These are phyloP conservation scores for Eretmochelys imbricata DNA, from an alignment of 2,113 vertebrate species.

Conservation along the genomic window DNA sequence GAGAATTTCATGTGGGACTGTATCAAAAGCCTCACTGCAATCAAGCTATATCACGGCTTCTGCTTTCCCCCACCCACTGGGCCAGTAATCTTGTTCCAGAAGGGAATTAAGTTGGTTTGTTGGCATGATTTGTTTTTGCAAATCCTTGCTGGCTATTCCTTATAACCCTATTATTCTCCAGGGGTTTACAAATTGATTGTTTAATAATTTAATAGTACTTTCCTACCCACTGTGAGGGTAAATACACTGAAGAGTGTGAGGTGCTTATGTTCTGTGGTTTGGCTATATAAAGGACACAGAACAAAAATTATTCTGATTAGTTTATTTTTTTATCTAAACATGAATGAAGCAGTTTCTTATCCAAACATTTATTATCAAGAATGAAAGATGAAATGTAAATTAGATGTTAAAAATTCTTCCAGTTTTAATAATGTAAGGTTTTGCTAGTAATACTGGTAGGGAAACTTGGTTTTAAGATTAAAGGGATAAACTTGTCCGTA, in stretches of 20 bases:
- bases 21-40: neutral
- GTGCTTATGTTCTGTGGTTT: neutral
- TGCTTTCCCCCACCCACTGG: neutral
- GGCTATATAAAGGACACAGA: neutral
- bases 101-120: neutral
- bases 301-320: neutral
- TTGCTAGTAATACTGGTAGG: neutral
- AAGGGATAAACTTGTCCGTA: neutral
- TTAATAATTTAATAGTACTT: neutral
- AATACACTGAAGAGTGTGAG: neutral
- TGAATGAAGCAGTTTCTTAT: neutral
- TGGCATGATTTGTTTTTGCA: neutral
- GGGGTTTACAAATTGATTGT: neutral
- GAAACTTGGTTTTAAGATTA: neutral
- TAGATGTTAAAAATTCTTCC: neutral
- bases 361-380: neutral
- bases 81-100: neutral
- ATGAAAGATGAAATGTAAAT: neutral
- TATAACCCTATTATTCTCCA: neutral
- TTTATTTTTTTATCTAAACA: neutral
- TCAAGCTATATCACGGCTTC: neutral
- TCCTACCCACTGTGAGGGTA: neutral
- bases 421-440: neutral
- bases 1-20: too few relatives aligned
- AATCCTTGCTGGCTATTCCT: neutral